Evolutionary conservation across 1,140 invertebrate species (phyloP).

Genomic region (Drosophila serrata): DNA sequence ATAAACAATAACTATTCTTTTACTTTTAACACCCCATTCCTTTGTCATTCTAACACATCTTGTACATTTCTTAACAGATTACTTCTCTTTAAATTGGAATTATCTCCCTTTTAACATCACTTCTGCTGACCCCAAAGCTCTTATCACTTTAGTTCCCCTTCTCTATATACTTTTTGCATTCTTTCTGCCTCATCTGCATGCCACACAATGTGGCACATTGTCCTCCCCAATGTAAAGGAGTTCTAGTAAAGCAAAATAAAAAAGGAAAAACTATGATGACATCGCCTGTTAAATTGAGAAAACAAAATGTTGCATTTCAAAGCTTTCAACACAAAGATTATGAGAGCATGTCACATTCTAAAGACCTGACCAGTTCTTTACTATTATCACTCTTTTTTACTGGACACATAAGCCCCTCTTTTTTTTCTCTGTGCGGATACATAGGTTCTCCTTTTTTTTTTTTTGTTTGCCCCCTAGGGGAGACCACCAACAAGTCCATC

Average conservation of each 20-base stretch:
- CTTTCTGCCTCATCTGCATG: background rate
- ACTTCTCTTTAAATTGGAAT: background rate
- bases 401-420: background rate
- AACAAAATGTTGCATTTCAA: slow-evolving; percentile 14
- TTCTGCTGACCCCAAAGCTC: background rate
- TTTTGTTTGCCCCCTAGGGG: background rate
- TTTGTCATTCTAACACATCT: no score
- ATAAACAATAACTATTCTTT: no score
- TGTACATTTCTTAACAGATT: background rate
- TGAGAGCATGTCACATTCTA: slow-evolving; percentile 20
- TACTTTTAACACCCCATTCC: no score
- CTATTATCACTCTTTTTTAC: slow-evolving; percentile 4
- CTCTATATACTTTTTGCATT: background rate
- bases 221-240: background rate
- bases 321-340: background rate
- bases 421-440: slow-evolving; percentile 14
- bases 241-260: slow-evolving; percentile 2
- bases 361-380: background rate
- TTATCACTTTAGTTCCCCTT: background rate
- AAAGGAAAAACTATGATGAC: background rate
- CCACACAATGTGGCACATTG: slow-evolving; percentile 20
- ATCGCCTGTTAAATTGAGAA: background rate
- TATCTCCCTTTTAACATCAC: background rate
- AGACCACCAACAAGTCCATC: slow-evolving; percentile 34
- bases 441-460: slow-evolving; percentile 16